A percentile compares a stretch with the other conserved stretches of the same genome.
These are phyloP conservation scores for Pogonophryne albipinna DNA, from an alignment of 2,797 vertebrate species.

Conservation along the genomic window DNA sequence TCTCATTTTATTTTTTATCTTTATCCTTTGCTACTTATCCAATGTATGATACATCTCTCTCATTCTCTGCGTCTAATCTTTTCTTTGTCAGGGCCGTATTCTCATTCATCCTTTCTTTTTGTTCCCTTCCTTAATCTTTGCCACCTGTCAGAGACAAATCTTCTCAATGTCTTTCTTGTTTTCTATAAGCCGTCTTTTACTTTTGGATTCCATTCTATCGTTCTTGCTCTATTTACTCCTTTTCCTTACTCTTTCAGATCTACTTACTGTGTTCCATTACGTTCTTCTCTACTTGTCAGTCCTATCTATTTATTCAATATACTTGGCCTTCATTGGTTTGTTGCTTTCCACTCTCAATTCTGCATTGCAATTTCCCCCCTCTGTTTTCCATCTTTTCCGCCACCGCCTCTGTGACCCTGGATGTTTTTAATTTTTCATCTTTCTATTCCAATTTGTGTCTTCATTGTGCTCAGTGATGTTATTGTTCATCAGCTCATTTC, in stretches of 20 bases:
- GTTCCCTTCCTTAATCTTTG: constrained; percentile 41
- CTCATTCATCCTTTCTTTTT: constrained; percentile 35
- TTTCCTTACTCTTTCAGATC: constrained; percentile 45
- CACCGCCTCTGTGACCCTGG: constrained; percentile 53
- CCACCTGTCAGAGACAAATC: constrained; percentile 28
- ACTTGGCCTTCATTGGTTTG: constrained; percentile 50
- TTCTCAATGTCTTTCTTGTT: constrained; percentile 12
- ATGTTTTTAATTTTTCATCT: constrained; percentile 62
- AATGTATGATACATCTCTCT: constrained; percentile 33
- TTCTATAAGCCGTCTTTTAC: constrained; percentile 22
- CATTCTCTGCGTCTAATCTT: constrained; percentile 38
- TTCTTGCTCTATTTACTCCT: constrained; percentile 36
- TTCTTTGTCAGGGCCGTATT: constrained; percentile 33
- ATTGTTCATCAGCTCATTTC: constrained; percentile 16
- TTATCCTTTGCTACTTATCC: constrained; percentile 47
- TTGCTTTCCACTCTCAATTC: constrained; percentile 53
- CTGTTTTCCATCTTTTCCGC: constrained; percentile 58
- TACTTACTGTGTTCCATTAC: constrained; percentile 13
- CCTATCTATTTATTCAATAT: constrained; percentile 51
- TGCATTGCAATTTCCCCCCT: constrained; percentile 55
- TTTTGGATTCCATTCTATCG: constrained; percentile 24
- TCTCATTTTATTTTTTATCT: constrained; percentile 51
- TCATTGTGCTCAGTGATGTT: constrained; percentile 39
- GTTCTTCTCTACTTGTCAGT: constrained; percentile 30
- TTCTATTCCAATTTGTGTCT: constrained; percentile 58